phyloP scores from a whole-genome alignment of 1,140 invertebrate genomes.

The Ceratina australensis region DNA sequence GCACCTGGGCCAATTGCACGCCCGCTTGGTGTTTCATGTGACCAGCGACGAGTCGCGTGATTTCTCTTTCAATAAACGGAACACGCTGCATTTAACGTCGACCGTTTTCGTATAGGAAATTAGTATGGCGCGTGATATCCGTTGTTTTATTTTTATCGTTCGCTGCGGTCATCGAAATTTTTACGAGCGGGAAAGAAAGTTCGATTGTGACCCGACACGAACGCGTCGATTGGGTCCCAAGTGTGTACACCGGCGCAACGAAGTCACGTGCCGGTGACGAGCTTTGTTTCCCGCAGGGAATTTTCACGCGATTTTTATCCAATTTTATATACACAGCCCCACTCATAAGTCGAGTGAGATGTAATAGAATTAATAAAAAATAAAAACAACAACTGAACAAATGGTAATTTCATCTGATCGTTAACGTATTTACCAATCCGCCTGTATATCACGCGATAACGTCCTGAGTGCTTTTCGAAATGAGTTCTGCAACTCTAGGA shows the following conservation, averaged over 20 bases:
- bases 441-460: too few relatives aligned
- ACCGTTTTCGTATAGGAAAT: background rate
- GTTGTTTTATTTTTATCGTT: constrained; percentile 17
- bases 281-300: constrained; percentile 22
- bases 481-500: background rate
- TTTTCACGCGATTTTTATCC: constrained; percentile 14
- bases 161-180: constrained; percentile 26
- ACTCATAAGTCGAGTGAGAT: constrained; percentile 2
- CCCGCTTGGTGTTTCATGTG: constrained; percentile 10
- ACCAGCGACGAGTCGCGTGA: background rate
- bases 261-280: constrained; percentile 35
- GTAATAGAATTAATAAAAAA: too few relatives aligned
- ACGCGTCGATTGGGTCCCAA: constrained; percentile 35
- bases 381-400: too few relatives aligned
- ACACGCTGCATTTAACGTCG: too few relatives aligned
- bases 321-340: background rate
- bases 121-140: background rate
- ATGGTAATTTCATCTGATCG: too few relatives aligned
- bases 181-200: constrained; percentile 22
- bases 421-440: too few relatives aligned
- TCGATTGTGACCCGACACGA: constrained; percentile 20
- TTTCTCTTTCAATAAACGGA: background rate
- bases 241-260: constrained; percentile 21
- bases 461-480: background rate
- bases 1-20: background rate